A percentile compares a stretch with the other conserved stretches of the same genome.
Evolutionary conservation across 2,888 invertebrate genomes (phyloP).

Genomic region (Dasypolia templi): DNA sequence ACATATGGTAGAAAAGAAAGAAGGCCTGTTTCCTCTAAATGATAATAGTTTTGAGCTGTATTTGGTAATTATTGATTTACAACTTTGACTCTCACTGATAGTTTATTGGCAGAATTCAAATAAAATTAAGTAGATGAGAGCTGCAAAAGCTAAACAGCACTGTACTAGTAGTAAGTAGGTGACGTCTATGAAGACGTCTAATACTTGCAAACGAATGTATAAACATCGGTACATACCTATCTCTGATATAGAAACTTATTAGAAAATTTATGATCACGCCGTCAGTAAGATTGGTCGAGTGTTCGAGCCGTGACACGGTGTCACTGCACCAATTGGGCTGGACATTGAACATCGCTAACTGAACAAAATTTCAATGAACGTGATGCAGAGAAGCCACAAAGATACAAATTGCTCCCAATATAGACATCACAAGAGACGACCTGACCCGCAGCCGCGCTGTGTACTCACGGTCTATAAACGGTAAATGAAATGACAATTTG

Average conservation of each 20-base stretch:
- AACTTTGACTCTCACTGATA: neutral
- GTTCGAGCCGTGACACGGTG: conserved; percentile 9
- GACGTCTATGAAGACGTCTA: neutral
- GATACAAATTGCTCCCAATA: conserved; percentile 59
- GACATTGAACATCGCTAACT: conserved; percentile 47
- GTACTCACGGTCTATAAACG: conserved; percentile 15
- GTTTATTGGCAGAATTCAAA: neutral
- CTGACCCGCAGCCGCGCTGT: conserved; percentile 7
- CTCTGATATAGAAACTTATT: conserved; percentile 4
- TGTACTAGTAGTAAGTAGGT: neutral
- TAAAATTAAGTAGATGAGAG: too few relatives aligned
- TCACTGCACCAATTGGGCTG: conserved; percentile 53
- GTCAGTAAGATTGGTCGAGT: conserved; percentile 14
- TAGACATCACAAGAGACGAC: conserved; percentile 41
- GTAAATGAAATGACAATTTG: conserved; percentile 17
- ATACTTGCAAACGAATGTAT: neutral
- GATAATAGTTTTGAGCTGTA: neutral
- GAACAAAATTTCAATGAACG: conserved; percentile 48
- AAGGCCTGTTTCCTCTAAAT: too few relatives aligned
- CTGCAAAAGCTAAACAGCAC: neutral
- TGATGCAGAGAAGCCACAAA: conserved; percentile 52
- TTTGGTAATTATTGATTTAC: neutral
- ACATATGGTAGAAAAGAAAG: neutral
- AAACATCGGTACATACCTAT: neutral
- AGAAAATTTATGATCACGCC: conserved; percentile 45